phyloP scores from a whole-genome alignment of 2,113 vertebrate species.

The Cairina moschata region DNA sequence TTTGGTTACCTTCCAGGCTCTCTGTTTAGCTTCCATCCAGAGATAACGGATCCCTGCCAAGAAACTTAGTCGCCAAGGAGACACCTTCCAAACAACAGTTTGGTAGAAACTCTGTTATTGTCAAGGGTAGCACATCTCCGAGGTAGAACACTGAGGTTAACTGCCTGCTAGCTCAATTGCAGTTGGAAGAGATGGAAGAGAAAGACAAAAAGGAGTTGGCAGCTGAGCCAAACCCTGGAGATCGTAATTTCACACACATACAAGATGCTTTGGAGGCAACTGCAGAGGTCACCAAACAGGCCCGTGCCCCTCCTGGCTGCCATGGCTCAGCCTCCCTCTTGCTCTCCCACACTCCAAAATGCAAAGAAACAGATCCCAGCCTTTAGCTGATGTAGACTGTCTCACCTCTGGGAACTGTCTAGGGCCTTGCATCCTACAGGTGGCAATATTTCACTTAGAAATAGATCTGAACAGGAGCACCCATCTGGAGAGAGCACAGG shows the following conservation, averaged over 20 bases:
- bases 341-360: not conserved
- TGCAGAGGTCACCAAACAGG: not conserved
- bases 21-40: not conserved
- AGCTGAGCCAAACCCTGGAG: not conserved
- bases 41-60: slow-evolving; percentile 21
- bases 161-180: not conserved
- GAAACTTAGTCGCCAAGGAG: slow-evolving; percentile 35
- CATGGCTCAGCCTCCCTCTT: not conserved
- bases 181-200: not conserved
- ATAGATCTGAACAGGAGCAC: not conserved
- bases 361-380: slow-evolving; percentile 8
- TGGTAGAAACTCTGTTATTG: not conserved
- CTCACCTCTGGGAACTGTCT: not conserved
- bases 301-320: not conserved
- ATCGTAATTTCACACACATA: not conserved
- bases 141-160: slow-evolving; percentile 6
- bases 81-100: slow-evolving; percentile 36
- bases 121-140: not conserved
- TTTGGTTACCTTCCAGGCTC: slow-evolving; percentile 29
- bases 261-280: not conserved
- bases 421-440: not conserved
- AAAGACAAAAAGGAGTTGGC: slow-evolving; percentile 23
- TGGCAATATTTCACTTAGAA: slow-evolving; percentile 33
- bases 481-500: not conserved
- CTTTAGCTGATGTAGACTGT: not conserved